Evolutionary conservation across 2,888 invertebrate species (phyloP).

Genomic region (Junonia oenone): DNA sequence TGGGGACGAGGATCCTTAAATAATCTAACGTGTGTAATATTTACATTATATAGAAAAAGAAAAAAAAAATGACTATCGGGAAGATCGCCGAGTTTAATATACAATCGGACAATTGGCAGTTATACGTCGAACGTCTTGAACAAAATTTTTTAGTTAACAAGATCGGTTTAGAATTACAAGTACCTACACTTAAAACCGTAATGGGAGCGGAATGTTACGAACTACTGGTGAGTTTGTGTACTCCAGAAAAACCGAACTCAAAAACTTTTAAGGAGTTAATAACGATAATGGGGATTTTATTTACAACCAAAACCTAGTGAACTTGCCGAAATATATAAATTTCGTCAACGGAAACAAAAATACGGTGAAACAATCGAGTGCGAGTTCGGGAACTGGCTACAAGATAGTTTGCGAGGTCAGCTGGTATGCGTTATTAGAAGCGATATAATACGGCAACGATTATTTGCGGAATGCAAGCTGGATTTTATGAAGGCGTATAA

Average conservation of each 20-base stretch:
- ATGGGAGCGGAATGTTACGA: slow-evolving; percentile 17
- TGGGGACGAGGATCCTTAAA: neutral
- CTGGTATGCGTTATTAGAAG: slow-evolving; percentile 18
- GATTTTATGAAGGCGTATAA: slow-evolving; percentile 16
- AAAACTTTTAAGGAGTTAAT: slow-evolving; percentile 6
- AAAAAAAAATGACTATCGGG: neutral
- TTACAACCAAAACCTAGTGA: slow-evolving; percentile 14
- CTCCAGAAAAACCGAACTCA: slow-evolving; percentile 8
- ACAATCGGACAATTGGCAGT: slow-evolving; percentile 10
- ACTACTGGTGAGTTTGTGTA: slow-evolving; percentile 17
- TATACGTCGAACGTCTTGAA: slow-evolving; percentile 13
- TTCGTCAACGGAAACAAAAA: slow-evolving; percentile 8
- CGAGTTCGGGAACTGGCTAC: slow-evolving; percentile 11
- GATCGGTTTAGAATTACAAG: slow-evolving; percentile 5
- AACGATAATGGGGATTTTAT: slow-evolving; percentile 12
- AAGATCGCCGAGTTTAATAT: neutral
- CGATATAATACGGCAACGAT: slow-evolving; percentile 16
- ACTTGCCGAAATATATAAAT: slow-evolving; percentile 11
- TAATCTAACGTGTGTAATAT: neutral
- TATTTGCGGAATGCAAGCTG: slow-evolving; percentile 18
- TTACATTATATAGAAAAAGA: too few relatives aligned
- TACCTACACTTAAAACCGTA: slow-evolving; percentile 17
- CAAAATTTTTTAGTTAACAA: slow-evolving; percentile 16
- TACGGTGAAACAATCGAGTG: slow-evolving; percentile 4
- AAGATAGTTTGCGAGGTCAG: slow-evolving; percentile 21